These are phyloP conservation scores for Drosophila lowei DNA, from an alignment of 1,140 invertebrate genomes.

Conservation along the genomic window DNA sequence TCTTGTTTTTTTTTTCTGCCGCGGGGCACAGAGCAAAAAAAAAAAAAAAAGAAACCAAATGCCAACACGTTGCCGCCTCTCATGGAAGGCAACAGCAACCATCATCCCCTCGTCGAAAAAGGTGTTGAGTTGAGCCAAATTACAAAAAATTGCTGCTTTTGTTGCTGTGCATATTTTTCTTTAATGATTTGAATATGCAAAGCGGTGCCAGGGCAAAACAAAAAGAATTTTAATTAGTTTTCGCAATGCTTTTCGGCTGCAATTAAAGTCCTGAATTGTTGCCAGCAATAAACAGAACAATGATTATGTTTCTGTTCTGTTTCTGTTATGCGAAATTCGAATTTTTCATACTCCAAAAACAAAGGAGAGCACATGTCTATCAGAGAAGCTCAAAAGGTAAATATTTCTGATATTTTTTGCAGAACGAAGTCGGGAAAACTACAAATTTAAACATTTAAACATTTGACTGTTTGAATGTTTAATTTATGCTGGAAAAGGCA, in stretches of 20 bases:
- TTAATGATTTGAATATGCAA: conserved; percentile 65
- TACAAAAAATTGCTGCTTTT: conserved; percentile 47
- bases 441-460: no score
- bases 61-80: conserved; percentile 57
- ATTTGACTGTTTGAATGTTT: conserved; percentile 30
- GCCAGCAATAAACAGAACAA: conserved; percentile 59
- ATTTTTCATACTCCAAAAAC: conserved; percentile 12
- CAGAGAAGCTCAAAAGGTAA: conserved; percentile 5
- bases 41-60: conserved; percentile 42
- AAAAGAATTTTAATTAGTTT: conserved; percentile 77
- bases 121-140: conserved; percentile 69
- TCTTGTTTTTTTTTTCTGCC: conserved; percentile 50
- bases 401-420: conserved; percentile 23
- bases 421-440: conserved; percentile 1
- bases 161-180: conserved; percentile 43
- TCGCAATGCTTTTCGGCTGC: conserved; percentile 38
- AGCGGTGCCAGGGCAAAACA: conserved; percentile 20
- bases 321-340: conserved; percentile 7
- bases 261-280: conserved; percentile 38
- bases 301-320: conserved; percentile 35
- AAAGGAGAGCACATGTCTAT: no score
- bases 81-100: background rate
- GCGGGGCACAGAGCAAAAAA: conserved; percentile 34
- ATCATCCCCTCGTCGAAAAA: conserved; percentile 51
- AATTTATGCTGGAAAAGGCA: conserved; percentile 19